phyloP scores from a whole-genome alignment of 1,140 invertebrate genomes.

The Sipha flava region DNA sequence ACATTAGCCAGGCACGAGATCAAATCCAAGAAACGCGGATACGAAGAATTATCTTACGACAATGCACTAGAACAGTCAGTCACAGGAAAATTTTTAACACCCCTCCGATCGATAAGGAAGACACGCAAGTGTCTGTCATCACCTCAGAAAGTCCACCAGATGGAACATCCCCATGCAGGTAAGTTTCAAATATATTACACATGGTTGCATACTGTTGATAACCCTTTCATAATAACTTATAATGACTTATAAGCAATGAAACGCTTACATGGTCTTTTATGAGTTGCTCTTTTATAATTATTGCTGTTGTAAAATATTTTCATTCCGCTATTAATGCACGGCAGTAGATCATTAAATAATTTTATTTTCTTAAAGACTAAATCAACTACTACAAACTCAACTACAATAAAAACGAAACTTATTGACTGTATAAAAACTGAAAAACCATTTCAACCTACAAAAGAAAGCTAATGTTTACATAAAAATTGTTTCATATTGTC shows the following conservation, averaged over 20 bases:
- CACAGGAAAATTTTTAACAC: background rate
- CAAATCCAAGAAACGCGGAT: slow-evolving; percentile 24
- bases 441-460: background rate
- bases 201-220: background rate
- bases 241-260: background rate
- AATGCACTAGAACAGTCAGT: background rate
- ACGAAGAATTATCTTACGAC: slow-evolving; percentile 30
- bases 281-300: background rate
- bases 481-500: background rate
- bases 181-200: background rate
- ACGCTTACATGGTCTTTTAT: background rate
- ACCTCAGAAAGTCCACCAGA: background rate
- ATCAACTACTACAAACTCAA: too few species aligned
- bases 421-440: background rate
- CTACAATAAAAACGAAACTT: background rate
- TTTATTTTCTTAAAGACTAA: background rate
- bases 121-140: background rate
- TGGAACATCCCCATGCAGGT: background rate
- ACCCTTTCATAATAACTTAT: background rate
- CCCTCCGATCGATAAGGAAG: background rate
- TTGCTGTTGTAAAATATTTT: background rate
- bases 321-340: background rate
- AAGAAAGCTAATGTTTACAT: background rate
- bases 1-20: slow-evolving; percentile 12
- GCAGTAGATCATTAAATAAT: background rate